phyloP scores from a whole-genome alignment of 2,113 vertebrate species.

The Corythaixoides concolor region DNA sequence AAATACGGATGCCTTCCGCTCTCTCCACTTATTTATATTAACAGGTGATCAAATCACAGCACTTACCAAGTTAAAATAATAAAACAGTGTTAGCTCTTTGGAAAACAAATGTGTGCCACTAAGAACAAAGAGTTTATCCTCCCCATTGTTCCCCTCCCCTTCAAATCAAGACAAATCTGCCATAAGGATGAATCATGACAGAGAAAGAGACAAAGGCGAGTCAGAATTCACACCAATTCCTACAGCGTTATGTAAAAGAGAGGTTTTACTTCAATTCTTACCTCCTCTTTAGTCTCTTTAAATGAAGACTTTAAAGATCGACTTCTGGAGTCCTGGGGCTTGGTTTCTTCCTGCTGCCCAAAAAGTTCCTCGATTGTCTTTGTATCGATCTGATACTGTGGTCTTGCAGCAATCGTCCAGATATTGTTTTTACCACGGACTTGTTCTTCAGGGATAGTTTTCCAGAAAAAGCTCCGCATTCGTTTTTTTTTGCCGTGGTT shows the following conservation, averaged over 20 bases:
- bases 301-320: constrained; percentile 79
- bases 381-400: constrained; percentile 92
- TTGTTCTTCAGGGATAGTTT: constrained; percentile 95
- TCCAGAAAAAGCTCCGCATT: constrained; percentile 96
- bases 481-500: constrained; percentile 84
- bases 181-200: neutral
- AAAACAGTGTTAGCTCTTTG: neutral
- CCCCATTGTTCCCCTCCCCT: neutral
- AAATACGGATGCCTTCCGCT: neutral
- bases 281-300: constrained; percentile 89
- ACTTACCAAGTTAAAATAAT: neutral
- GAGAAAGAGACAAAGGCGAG: neutral
- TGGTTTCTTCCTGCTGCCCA: constrained; percentile 88
- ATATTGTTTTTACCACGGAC: constrained; percentile 94
- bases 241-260: neutral
- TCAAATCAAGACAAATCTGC: neutral
- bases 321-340: constrained; percentile 15
- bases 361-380: constrained; percentile 95
- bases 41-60: neutral
- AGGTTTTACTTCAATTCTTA: constrained; percentile 63
- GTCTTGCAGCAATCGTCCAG: constrained; percentile 90
- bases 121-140: neutral
- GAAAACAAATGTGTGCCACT: neutral
- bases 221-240: neutral
- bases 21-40: neutral